A percentile compares a stretch with the other conserved stretches of the same genome.
Conservation (phyloP, 2,888 invertebrate genomes). For the Hofmannophila pseudospretella region DNA sequence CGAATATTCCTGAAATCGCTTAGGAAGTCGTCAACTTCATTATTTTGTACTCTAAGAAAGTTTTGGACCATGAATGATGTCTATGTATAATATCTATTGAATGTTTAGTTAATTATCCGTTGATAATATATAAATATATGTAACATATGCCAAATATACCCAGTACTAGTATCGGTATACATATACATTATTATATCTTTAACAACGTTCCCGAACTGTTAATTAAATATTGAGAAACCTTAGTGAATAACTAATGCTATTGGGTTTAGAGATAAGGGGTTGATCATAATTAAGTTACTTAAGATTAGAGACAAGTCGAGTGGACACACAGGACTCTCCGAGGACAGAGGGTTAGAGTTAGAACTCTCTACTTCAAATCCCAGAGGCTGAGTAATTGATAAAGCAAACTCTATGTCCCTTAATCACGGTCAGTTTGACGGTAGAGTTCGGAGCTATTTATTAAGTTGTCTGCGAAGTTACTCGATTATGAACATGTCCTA, state of each 20-base stretch:
- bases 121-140: too few relatives aligned
- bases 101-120: too few relatives aligned
- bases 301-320: constrained; percentile 52
- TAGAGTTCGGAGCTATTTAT: constrained; percentile 46
- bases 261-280: constrained; percentile 6
- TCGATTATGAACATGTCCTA: constrained; percentile 20
- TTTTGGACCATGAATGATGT: too few relatives aligned
- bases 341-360: constrained; percentile 15
- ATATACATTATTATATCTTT: too few relatives aligned
- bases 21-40: too few relatives aligned
- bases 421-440: constrained; percentile 51
- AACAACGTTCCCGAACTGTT: too few relatives aligned
- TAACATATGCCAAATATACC: too few relatives aligned
- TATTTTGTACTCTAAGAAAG: too few relatives aligned
- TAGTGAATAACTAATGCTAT: constrained; percentile 9
- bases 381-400: constrained; percentile 61
- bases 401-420: constrained; percentile 53
- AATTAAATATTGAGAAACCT: neutral
- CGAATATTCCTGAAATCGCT: too few relatives aligned
- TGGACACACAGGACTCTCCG: constrained; percentile 21
- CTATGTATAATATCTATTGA: too few relatives aligned
- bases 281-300: constrained; percentile 58
- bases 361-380: constrained; percentile 11
- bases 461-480: constrained; percentile 43
- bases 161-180: too few relatives aligned